Conservation (phyloP, 2,888 invertebrate species). For the Heliconius aoede region DNA sequence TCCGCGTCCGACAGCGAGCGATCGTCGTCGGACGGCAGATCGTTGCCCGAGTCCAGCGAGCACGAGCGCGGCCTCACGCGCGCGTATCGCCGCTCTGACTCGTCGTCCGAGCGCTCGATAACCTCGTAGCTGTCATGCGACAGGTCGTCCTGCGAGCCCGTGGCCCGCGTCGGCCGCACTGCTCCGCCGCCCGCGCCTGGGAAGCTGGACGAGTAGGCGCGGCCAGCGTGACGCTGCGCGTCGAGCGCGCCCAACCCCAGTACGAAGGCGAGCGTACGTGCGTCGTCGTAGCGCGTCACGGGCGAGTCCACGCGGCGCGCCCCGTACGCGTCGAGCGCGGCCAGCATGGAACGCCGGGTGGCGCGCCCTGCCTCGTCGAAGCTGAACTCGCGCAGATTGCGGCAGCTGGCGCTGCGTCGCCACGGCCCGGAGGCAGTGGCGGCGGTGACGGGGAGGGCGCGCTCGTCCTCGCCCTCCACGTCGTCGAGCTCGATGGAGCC, state of each 20-base stretch:
- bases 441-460: constrained; percentile 59
- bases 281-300: constrained; percentile 87
- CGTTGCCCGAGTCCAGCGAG: constrained; percentile 90
- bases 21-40: constrained; percentile 89
- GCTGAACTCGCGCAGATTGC: constrained; percentile 91
- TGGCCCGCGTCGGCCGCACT: constrained; percentile 86
- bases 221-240: constrained; percentile 87
- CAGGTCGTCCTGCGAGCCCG: constrained; percentile 91
- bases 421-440: constrained; percentile 82
- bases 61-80: constrained; percentile 85
- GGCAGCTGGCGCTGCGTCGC: constrained; percentile 92
- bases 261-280: constrained; percentile 86
- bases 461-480: constrained; percentile 39
- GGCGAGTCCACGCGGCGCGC: constrained; percentile 86
- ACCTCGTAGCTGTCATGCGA: constrained; percentile 95
- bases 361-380: constrained; percentile 88
- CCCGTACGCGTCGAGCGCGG: constrained; percentile 70
- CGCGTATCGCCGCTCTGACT: constrained; percentile 70
- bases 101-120: constrained; percentile 89
- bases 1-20: constrained; percentile 83
- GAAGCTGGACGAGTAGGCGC: constrained; percentile 93
- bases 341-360: constrained; percentile 79
- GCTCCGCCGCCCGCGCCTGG: constrained; percentile 91
- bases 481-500: constrained; percentile 66
- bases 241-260: constrained; percentile 80